Evolutionary conservation across 2,797 vertebrate genomes (phyloP).

Genomic region (Siniperca scherzeri): DNA sequence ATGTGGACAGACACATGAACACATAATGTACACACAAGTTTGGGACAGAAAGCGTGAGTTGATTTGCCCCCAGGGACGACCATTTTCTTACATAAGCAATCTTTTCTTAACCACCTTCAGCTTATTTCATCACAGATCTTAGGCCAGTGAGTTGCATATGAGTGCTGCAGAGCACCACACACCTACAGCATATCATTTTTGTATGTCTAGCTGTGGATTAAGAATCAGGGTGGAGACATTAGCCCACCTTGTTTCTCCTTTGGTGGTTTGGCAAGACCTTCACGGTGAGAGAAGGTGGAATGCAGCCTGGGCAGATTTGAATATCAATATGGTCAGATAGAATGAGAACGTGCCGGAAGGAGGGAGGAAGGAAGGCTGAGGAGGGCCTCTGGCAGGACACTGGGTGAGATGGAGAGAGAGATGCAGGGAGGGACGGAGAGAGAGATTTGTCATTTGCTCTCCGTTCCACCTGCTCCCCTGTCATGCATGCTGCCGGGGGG

Average conservation of each 20-base stretch:
- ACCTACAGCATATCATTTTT: constrained; percentile 32
- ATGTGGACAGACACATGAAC: constrained; percentile 4
- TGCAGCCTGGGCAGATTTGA: constrained; percentile 78
- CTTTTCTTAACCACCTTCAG: constrained; percentile 26
- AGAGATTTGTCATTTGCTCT: constrained; percentile 84
- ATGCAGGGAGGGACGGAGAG: constrained; percentile 50
- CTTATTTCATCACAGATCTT: constrained; percentile 23
- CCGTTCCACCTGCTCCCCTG: constrained; percentile 85
- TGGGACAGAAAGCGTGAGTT: not conserved
- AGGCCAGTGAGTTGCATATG: constrained; percentile 6
- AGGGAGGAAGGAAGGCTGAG: constrained; percentile 62
- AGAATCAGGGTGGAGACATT: constrained; percentile 41
- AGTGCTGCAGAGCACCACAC: constrained; percentile 30
- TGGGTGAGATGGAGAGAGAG: constrained; percentile 60
- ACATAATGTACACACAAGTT: constrained; percentile 11
- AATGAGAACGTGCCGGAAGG: constrained; percentile 65
- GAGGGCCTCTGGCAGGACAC: constrained; percentile 71
- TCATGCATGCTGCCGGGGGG: constrained; percentile 77
- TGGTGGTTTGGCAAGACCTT: constrained; percentile 62
- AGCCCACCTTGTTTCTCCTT: constrained; percentile 49
- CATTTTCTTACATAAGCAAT: constrained; percentile 22
- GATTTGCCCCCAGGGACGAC: not conserved
- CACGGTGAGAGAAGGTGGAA: constrained; percentile 59
- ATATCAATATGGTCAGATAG: constrained; percentile 83
- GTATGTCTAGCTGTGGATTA: constrained; percentile 43